Conservation (phyloP, 2,113 vertebrate genomes). For the Tapirus terrestris region DNA sequence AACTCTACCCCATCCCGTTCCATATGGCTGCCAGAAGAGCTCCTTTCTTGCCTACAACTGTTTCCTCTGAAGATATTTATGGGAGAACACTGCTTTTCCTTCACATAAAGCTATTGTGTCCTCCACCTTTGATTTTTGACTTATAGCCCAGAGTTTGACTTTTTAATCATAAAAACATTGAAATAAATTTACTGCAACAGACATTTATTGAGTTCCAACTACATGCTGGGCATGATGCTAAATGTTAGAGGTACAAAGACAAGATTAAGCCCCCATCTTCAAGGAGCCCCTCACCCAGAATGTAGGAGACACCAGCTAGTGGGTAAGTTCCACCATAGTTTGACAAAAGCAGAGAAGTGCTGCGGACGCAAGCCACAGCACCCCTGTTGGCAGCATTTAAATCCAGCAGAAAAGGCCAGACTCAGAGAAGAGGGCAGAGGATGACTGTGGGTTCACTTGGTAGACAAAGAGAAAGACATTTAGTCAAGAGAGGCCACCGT, state of each 20-base stretch:
- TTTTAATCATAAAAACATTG: not conserved
- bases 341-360: fast-evolving
- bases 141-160: not conserved
- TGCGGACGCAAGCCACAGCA: too few species aligned
- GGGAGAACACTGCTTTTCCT: fast-evolving
- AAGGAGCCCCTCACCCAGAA: fast-evolving
- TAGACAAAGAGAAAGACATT: fast-evolving
- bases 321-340: fast-evolving
- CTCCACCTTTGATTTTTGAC: not conserved
- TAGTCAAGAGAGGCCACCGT: fast-evolving
- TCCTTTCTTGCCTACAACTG: fast-evolving
- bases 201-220: fast-evolving
- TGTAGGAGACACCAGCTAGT: fast-evolving
- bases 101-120: fast-evolving
- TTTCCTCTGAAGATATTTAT: not conserved
- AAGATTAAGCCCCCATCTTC: fast-evolving
- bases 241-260: not conserved
- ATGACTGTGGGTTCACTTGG: fast-evolving
- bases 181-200: fast-evolving
- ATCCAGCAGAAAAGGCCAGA: fast-evolving
- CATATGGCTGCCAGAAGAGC: fast-evolving
- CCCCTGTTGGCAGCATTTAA: fast-evolving
- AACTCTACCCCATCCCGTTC: fast-evolving
- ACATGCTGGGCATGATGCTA: fast-evolving
- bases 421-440: fast-evolving